A percentile compares a stretch with the other conserved stretches of the same genome.
These are phyloP conservation scores for Sclerurus mexicanus DNA, from an alignment of 2,113 vertebrate species.

Conservation along the genomic window DNA sequence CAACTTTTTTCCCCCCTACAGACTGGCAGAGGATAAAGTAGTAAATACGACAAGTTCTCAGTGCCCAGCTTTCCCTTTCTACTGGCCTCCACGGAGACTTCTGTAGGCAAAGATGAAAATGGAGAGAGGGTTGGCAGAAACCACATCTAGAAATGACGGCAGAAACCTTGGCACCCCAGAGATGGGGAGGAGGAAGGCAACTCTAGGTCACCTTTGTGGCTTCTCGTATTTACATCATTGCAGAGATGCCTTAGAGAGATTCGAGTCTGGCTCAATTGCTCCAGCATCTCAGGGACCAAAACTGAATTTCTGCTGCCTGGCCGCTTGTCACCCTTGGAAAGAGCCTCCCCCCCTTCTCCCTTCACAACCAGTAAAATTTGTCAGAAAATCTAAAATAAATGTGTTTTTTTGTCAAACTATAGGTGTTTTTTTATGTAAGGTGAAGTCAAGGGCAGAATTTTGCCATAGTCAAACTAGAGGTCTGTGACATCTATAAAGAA, in stretches of 20 bases:
- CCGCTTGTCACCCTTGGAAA: not conserved
- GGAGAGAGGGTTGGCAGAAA: not conserved
- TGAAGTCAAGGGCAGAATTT: not conserved
- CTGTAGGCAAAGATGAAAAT: conserved; percentile 8
- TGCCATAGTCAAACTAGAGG: not conserved
- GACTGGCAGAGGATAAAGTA: conserved; percentile 13
- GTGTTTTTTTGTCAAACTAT: not conserved
- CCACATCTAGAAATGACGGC: not conserved
- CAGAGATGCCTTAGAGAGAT: not conserved
- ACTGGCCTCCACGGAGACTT: not conserved
- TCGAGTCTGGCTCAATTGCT: fast-evolving
- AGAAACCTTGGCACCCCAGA: not conserved
- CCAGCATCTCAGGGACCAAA: not conserved
- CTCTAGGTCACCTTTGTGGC: conserved; percentile 4
- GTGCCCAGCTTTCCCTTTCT: conserved; percentile 8
- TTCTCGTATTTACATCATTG: not conserved
- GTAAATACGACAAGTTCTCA: not conserved
- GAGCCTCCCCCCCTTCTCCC: not conserved
- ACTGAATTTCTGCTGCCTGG: not conserved
- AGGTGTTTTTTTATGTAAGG: not conserved
- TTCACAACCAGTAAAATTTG: not conserved
- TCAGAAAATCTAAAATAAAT: not conserved
- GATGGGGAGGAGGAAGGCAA: not conserved
- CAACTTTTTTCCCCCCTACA: not conserved
- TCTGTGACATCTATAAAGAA: not conserved